Percentiles rank a stretch among this genome's conserved stretches.
Conservation (phyloP, 2,113 vertebrate genomes). For the Callospermophilus lateralis region DNA sequence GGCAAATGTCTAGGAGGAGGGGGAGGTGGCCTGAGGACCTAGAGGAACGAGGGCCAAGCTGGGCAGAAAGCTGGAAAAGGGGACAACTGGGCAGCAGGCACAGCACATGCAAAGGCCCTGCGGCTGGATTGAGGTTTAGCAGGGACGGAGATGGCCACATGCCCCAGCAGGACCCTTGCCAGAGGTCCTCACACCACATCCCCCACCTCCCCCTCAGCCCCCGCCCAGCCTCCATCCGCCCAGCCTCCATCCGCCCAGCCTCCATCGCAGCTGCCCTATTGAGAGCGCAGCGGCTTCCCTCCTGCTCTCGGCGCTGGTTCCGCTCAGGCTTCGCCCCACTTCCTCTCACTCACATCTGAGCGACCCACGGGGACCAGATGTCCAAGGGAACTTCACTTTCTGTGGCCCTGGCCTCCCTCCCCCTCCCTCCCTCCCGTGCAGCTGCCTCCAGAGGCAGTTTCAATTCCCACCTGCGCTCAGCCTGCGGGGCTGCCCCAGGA, state of each 20-base stretch:
- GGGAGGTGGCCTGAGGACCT: not conserved
- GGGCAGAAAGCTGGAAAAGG: not conserved
- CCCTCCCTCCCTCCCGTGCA: accelerated
- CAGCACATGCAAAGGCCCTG: not conserved
- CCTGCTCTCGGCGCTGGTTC: not conserved
- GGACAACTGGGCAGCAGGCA: accelerated
- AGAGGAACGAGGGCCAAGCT: not conserved
- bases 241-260: not conserved
- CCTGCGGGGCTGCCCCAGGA: not conserved
- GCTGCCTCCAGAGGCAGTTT: not conserved
- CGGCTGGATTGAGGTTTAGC: not conserved
- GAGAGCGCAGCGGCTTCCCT: not conserved
- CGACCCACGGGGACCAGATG: not conserved
- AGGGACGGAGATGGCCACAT: accelerated
- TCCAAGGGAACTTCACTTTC: not conserved
- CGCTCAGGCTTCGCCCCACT: not conserved
- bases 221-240: not conserved
- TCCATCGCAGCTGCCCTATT: too few species aligned
- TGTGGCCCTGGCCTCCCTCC: constrained; percentile 26
- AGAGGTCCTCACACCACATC: accelerated
- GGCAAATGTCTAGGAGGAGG: not conserved
- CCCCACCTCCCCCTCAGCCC: not conserved
- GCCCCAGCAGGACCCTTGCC: not conserved
- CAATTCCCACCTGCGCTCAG: not conserved
- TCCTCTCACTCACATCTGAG: constrained; percentile 26